Evolutionary conservation across 2,888 invertebrate species (phyloP).

Genomic region (Hetaerina titia): DNA sequence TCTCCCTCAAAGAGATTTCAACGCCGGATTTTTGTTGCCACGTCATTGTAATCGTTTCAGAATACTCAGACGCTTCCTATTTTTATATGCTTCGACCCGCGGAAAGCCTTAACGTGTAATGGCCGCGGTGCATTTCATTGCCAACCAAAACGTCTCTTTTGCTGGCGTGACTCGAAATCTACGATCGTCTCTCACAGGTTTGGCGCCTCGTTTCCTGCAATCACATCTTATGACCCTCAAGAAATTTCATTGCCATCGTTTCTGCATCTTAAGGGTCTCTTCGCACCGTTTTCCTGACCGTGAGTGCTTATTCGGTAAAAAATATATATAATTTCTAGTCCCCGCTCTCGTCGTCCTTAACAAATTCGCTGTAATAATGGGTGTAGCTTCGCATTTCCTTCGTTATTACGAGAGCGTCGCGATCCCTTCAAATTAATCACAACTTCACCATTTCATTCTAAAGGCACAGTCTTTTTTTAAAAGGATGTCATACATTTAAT

Average conservation of each 20-base stretch:
- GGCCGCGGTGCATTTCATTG: conserved; percentile 46
- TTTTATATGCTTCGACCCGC: background rate
- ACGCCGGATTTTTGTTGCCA: background rate
- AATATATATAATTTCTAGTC: background rate
- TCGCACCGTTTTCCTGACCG: background rate
- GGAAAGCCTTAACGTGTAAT: background rate
- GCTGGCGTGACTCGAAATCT: conserved; percentile 45
- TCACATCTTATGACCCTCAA: conserved; percentile 27
- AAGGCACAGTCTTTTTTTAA: no score
- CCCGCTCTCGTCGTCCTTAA: background rate
- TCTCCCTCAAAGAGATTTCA: conserved; percentile 30
- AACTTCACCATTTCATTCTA: no score
- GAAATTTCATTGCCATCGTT: conserved; percentile 42
- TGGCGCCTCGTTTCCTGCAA: conserved; percentile 45
- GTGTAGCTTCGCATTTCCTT: background rate
- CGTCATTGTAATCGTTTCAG: background rate
- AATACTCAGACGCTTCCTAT: background rate
- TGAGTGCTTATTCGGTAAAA: background rate
- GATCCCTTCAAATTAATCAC: background rate
- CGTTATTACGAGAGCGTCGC: background rate
- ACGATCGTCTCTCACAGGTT: background rate
- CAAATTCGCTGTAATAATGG: background rate
- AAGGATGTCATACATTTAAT: no score
- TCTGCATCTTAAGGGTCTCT: background rate
- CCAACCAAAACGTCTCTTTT: background rate